Evolutionary conservation across 2,113 vertebrate species (phyloP).

Genomic region (Nettapus auritus): DNA sequence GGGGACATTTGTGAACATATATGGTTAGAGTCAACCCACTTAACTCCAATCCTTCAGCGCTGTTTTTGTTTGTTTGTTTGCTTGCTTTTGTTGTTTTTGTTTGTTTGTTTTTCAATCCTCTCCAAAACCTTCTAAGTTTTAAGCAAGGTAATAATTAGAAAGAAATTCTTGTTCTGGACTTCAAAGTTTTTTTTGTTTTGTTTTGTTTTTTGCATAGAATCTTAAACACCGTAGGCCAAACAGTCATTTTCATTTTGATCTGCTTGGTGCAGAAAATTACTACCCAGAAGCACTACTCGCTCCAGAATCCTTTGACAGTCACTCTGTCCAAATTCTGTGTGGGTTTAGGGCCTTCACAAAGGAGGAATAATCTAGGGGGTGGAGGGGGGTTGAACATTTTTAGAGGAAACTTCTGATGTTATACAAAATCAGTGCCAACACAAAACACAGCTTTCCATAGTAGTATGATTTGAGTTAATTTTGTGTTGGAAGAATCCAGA

Average conservation of each 20-base stretch:
- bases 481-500: conserved; percentile 1
- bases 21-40: neutral
- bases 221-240: neutral
- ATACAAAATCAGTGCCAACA: neutral
- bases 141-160: neutral
- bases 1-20: neutral
- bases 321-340: neutral
- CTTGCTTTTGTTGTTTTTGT: neutral
- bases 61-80: neutral
- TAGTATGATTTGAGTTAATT: neutral
- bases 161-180: neutral
- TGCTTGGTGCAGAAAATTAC: neutral
- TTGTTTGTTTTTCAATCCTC: neutral
- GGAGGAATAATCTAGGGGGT: neutral
- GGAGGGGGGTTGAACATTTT: neutral
- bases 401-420: neutral
- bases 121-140: neutral
- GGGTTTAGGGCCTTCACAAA: neutral
- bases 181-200: neutral
- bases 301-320: neutral
- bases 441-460: neutral
- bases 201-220: neutral
- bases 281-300: neutral
- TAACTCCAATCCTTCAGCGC: neutral
- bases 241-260: neutral